Evolutionary conservation across 1,140 invertebrate genomes (phyloP), one percentile per base, ranked within the genome.

Genomic region (Zaprionus camerounensis): DNA sequence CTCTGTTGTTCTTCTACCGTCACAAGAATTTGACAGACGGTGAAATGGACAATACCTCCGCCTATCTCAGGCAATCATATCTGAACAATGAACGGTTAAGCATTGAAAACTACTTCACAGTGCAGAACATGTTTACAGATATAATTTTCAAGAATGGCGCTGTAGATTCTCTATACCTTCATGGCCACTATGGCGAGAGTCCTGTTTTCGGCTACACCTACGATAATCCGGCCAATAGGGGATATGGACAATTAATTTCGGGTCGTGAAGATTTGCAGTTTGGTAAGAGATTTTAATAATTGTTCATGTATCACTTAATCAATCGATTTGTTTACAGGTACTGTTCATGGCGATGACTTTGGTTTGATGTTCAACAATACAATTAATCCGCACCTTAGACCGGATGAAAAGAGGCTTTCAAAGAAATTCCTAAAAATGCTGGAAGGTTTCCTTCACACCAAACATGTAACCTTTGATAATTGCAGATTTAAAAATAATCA

Each of bases 321-420:
- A 11, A 36, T 28, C 2, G 15, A 57, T 46, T 9, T 26, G 1
- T 24, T 34, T 28, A 7, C n/a, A 82, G 82, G 82, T 5, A 76
- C 80, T 49, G 53, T 79, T 3, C 82, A 85, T 69, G 75, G 65
- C n/a, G 82, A 85, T n/a, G 82, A 85, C 49, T 73, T 74, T 57
- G 73, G 53, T 44, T 31, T 82, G 3, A 71, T 85, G 2, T 65
- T 85, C 38, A 49, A 61, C 6, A 70, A 28, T 38, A 51, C 46
- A 3, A 22, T 51, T 11, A 51, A 51, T 51, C 20, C 46, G 3
- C 2, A 51, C n/a, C 20, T 49, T 4, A 49, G 46, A 13, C 46
- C 20, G 1, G 46, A 49, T 22, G 46, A 51, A 11, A 20, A 51
- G 20, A 12, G 20, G 24, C 17, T 51, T 5, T 51, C 46, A 1